A percentile compares a stretch with the other conserved stretches of the same genome.
phyloP scores from a whole-genome alignment of 2,113 vertebrate species.

The Atrichornis clamosus region DNA sequence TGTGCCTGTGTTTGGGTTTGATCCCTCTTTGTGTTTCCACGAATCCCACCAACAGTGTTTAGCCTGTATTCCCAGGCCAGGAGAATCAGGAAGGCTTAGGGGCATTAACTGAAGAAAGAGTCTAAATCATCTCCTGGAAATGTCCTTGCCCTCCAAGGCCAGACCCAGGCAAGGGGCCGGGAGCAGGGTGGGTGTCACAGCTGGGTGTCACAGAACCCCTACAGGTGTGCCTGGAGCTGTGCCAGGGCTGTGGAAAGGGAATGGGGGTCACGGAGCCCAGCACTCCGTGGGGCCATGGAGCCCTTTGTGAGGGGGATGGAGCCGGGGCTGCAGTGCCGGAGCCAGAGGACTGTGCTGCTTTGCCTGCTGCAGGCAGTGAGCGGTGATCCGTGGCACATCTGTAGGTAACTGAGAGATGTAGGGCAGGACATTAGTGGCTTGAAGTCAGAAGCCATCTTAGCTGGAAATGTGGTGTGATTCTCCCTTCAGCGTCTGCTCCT shows the following conservation, averaged over 20 bases:
- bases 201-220: not conserved
- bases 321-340: not conserved
- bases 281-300: accelerated
- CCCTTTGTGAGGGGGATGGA: not conserved
- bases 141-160: not conserved
- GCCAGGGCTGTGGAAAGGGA: accelerated
- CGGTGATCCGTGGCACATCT: not conserved
- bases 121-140: not conserved
- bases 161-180: accelerated
- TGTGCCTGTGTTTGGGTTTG: too few species aligned
- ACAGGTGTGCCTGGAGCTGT: not conserved
- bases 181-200: not conserved
- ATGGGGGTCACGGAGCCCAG: accelerated
- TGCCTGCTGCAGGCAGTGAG: not conserved
- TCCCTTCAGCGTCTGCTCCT: not conserved
- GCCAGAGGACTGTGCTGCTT: not conserved
- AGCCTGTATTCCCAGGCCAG: not conserved
- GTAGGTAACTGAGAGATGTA: not conserved
- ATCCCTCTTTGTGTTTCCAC: not conserved
- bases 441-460: conserved; percentile 52
- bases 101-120: not conserved
- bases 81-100: not conserved
- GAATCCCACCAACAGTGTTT: accelerated
- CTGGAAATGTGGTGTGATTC: not conserved
- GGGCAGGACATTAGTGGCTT: conserved; percentile 29